phyloP scores from a whole-genome alignment of 2,113 vertebrate species.

The Malurus alboscapulatus region DNA sequence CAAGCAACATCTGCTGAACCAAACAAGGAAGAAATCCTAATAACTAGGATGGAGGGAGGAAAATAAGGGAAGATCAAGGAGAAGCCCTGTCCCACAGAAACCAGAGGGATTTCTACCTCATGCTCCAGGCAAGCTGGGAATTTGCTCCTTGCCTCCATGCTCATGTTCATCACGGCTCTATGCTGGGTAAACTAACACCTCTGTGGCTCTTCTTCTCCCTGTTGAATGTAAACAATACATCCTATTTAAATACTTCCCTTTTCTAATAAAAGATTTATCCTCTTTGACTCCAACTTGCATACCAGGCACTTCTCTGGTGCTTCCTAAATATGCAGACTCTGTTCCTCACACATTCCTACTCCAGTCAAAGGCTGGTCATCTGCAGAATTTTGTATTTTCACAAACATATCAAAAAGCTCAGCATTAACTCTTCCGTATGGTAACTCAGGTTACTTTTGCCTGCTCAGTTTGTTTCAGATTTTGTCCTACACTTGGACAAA shows the following conservation, averaged over 20 bases:
- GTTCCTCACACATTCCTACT: rapidly evolving
- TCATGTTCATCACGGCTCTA: neutral
- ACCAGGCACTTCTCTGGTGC: neutral
- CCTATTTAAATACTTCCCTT: neutral
- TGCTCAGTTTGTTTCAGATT: neutral
- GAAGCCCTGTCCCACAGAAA: neutral
- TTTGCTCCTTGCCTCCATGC: neutral
- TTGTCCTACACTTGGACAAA: neutral
- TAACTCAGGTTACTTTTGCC: neutral
- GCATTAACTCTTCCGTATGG: neutral
- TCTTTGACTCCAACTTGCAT: neutral
- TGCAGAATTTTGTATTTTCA: neutral
- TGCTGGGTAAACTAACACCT: neutral
- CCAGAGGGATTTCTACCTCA: neutral
- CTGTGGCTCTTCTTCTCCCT: neutral
- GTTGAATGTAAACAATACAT: neutral
- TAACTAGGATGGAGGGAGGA: neutral
- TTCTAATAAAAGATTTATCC: neutral
- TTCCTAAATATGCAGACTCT: neutral
- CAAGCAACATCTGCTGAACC: conserved; percentile 33
- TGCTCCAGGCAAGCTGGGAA: neutral
- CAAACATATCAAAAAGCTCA: neutral
- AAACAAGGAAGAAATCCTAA: conserved; percentile 9
- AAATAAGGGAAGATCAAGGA: neutral
- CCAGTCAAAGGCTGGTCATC: neutral